Evolutionary conservation across 1,140 invertebrate genomes (phyloP).

Genomic region (Pygmarrhopalites habei): DNA sequence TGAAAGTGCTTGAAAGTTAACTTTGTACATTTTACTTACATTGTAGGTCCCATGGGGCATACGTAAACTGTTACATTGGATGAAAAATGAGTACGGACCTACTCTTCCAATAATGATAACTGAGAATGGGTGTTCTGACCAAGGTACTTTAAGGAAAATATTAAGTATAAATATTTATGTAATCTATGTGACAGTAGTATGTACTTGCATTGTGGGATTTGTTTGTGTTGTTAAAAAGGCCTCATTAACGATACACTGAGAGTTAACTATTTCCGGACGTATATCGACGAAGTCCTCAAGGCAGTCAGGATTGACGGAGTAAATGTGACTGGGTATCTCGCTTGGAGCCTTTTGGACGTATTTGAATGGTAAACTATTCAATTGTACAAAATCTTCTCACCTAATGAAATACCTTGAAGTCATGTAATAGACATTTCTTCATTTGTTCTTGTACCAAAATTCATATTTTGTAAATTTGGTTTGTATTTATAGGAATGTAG

Average conservation of each 20-base stretch:
- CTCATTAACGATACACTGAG: constrained; percentile 22
- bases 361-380: constrained; percentile 23
- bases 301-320: constrained; percentile 33
- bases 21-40: too few species aligned
- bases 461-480: background rate
- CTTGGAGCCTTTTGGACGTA: constrained; percentile 15
- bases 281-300: constrained; percentile 33
- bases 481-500: background rate
- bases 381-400: background rate
- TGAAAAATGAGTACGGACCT: constrained; percentile 34
- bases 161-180: too few species aligned
- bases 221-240: too few species aligned
- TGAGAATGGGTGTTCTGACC: constrained; percentile 39
- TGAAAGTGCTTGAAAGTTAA: too few species aligned
- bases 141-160: too few species aligned
- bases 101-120: constrained; percentile 37
- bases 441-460: background rate
- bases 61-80: too few species aligned
- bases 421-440: background rate
- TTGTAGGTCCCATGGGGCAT: too few species aligned
- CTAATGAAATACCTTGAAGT: background rate
- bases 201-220: too few species aligned
- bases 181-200: too few species aligned
- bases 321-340: constrained; percentile 29
- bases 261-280: constrained; percentile 19